Evolutionary conservation across 2,113 vertebrate genomes (phyloP).

Genomic region (Seriola aureovittata): DNA sequence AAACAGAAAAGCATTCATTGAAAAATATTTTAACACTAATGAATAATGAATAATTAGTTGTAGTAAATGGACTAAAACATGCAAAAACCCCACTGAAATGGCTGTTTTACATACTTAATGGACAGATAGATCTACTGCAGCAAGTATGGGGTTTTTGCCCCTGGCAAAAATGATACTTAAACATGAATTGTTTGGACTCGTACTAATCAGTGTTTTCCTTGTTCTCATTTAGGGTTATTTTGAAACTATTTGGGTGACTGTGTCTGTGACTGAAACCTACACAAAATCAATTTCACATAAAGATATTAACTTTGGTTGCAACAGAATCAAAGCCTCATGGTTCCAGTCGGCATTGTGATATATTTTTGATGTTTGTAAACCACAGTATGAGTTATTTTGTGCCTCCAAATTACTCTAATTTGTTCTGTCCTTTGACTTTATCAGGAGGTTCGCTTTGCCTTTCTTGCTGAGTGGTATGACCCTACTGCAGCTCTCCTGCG

Average conservation of each 20-base stretch:
- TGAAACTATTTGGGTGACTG: neutral
- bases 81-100: neutral
- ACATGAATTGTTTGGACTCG: neutral
- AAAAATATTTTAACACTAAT: neutral
- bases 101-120: too few relatives aligned
- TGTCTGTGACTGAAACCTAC: neutral
- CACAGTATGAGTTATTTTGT: neutral
- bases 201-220: neutral
- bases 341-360: neutral
- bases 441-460: slow-evolving; percentile 92
- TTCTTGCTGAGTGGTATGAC: slow-evolving; percentile 95
- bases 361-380: neutral
- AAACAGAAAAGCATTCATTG: neutral
- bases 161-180: too few relatives aligned
- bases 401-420: neutral
- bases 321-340: neutral
- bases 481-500: slow-evolving; percentile 90
- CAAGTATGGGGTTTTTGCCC: too few relatives aligned
- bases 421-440: neutral
- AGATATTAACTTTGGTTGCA: neutral
- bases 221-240: neutral
- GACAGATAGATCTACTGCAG: too few relatives aligned
- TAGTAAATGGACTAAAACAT: neutral
- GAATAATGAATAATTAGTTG: neutral
- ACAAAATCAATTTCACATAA: neutral